Base-by-base conservation (phyloP, 2,113 vertebrate species). In the Heliornis fulica region DNA sequence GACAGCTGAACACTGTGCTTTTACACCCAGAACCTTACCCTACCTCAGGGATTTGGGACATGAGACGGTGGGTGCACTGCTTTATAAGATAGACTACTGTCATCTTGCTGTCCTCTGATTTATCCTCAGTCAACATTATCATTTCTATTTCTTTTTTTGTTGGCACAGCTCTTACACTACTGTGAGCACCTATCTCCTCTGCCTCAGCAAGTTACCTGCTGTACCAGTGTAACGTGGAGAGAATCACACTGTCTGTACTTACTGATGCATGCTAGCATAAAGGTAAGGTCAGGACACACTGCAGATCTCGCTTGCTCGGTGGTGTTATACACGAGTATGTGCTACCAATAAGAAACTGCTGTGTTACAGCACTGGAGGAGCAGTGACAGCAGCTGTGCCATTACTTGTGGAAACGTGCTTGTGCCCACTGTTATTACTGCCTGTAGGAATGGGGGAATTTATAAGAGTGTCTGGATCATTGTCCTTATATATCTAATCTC, bases 211-310 rank as follows among this genome's bases (percentile, higher is more conserved):
- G 31, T 40, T 31, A 21, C 22, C 28, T 18, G 7, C 23, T 8
- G 20, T 64, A 17, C 64, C 17, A 14, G 3, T 0, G 0, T 32
- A 22, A 41, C 0, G 0, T 5, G 29, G 20, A 15, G 40, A 36
- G 63, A 84, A n/a, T 70, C 31, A 11, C 8, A 7, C 13, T 23
- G 1, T 25, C 12, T 29, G 10, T 66, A 26, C 66, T 65, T 65
- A 22, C 15, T 71, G 40, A 10, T 38, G 34, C 29, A 2, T 25
- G 22, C 28, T 41, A 29, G 15, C 11, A 2, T 41, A 46, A 84
- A 50, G 31, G n/a, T 38, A 18, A 19, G 10, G 69, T 41, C n/a
- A 41, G 61, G 46, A 68, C 63, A 81, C 51, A 32, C 3, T n/a
- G 41, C 16, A n/a, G 34, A 53, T n/a, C 16, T 84, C 29, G 11